Evolutionary conservation across 2,888 invertebrate genomes (phyloP).

Genomic region (Nasonovia ribisnigri): DNA sequence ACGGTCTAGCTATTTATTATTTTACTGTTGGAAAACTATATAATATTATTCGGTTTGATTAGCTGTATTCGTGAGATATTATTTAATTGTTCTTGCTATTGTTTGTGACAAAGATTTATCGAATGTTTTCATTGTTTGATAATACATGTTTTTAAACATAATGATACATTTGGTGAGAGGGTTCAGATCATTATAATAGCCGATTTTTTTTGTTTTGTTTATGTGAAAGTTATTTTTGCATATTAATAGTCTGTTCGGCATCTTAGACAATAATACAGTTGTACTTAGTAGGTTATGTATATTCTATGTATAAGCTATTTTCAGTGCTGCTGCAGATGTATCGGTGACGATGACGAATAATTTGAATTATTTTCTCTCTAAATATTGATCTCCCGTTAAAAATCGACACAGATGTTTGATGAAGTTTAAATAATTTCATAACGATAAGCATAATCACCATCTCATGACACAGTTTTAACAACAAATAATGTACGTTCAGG

Average conservation of each 20-base stretch:
- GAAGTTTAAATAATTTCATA: slow-evolving; percentile 16
- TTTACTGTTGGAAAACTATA: neutral
- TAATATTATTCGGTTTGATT: neutral
- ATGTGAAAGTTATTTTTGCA: slow-evolving; percentile 44
- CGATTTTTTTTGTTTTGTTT: slow-evolving; percentile 1
- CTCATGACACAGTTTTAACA: slow-evolving; percentile 35
- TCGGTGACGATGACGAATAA: slow-evolving; percentile 23
- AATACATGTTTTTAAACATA: neutral
- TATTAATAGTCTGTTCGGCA: neutral
- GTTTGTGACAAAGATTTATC: neutral
- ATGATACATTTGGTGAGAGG: neutral
- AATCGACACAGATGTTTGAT: slow-evolving; percentile 31
- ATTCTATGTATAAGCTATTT: neutral
- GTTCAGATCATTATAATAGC: neutral
- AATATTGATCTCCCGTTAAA: neutral
- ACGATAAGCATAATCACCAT: neutral
- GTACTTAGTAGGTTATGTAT: neutral
- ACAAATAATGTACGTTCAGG: neutral
- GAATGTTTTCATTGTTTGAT: neutral
- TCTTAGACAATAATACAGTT: slow-evolving; percentile 31
- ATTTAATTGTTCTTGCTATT: neutral
- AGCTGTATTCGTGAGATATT: neutral
- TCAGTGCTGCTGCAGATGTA: neutral
- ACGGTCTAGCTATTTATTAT: neutral
- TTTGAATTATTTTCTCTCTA: neutral